phyloP scores from a whole-genome alignment of 2,888 invertebrate species.

The Ormyrus pomaceus region DNA sequence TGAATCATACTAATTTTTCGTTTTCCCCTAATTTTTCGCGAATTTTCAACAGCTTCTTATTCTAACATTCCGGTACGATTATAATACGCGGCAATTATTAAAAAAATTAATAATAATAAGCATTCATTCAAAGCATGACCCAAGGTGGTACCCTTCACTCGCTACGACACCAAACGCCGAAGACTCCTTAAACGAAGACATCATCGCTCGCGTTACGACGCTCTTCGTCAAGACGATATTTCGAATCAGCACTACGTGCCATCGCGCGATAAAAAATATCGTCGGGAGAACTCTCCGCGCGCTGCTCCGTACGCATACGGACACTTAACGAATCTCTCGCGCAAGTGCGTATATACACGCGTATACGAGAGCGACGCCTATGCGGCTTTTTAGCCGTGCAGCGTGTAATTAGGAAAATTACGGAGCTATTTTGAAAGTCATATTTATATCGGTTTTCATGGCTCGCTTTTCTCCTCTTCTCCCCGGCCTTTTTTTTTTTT shows the following conservation, averaged over 20 bases:
- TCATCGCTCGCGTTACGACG: neutral
- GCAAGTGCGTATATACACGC: neutral
- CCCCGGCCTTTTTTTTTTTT: neutral
- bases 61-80: too few relatives aligned
- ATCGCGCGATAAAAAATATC: constrained; percentile 39
- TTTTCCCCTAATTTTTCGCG: too few relatives aligned
- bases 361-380: constrained; percentile 19
- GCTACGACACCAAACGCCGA: too few relatives aligned
- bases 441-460: constrained; percentile 55
- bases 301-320: neutral
- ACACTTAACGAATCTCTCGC: constrained; percentile 32
- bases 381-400: constrained; percentile 32
- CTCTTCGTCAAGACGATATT: constrained; percentile 50
- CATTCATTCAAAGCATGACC: too few relatives aligned
- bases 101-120: too few relatives aligned
- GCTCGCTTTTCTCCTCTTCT: constrained; percentile 38
- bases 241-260: constrained; percentile 25
- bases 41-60: too few relatives aligned
- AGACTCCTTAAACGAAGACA: neutral
- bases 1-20: too few relatives aligned
- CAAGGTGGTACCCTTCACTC: too few relatives aligned
- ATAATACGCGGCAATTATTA: too few relatives aligned
- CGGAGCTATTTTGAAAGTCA: constrained; percentile 56
- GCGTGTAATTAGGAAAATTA: constrained; percentile 57
- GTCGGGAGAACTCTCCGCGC: neutral